These are phyloP conservation scores for Apteryx mantelli DNA, from an alignment of 2,113 vertebrate genomes.

Conservation along the genomic window DNA sequence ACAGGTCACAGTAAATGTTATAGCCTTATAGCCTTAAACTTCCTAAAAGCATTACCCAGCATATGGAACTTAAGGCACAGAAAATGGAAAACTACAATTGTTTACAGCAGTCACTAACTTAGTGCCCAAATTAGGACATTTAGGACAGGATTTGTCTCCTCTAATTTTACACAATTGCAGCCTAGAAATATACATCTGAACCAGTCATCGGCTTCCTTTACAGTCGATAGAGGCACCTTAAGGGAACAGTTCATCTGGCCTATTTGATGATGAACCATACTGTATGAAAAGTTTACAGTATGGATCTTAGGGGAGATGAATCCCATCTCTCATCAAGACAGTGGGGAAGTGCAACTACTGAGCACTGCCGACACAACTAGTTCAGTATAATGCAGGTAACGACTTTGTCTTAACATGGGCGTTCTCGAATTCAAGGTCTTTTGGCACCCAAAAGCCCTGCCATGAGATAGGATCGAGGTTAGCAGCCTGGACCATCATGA, in stretches of 20 bases:
- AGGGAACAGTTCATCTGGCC: background rate
- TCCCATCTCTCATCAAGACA: fast-evolving
- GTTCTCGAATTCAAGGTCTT: background rate
- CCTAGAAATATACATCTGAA: no score
- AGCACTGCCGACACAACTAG: background rate
- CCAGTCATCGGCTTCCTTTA: background rate
- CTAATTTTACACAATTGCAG: background rate
- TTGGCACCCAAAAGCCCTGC: background rate
- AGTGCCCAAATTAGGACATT: background rate
- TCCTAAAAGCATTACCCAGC: background rate
- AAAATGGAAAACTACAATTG: background rate
- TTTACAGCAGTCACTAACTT: background rate
- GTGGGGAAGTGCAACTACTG: background rate
- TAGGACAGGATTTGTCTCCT: background rate
- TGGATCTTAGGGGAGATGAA: background rate
- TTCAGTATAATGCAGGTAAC: background rate
- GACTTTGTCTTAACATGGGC: background rate
- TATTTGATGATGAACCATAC: background rate
- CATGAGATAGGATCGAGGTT: background rate
- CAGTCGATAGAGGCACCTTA: background rate
- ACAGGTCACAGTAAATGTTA: background rate
- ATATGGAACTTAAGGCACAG: background rate
- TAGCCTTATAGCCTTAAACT: background rate
- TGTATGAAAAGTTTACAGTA: background rate
- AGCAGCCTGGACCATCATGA: fast-evolving